Percentiles rank a stretch among this genome's conserved stretches.
Evolutionary conservation across 2,113 vertebrate genomes (phyloP).

Genomic region (Paramisgurnus dabryanus): DNA sequence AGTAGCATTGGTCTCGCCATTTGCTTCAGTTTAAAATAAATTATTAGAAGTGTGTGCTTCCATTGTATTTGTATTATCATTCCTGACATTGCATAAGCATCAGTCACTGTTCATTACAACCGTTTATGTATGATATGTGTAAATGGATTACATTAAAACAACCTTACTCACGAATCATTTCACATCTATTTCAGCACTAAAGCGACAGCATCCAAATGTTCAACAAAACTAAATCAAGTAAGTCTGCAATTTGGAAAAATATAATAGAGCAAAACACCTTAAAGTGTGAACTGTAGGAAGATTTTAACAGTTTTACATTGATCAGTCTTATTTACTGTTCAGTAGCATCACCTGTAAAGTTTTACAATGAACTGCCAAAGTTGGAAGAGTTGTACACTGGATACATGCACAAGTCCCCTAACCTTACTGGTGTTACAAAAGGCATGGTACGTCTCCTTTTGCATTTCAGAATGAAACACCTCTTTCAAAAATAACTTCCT

Average conservation of each 20-base stretch:
- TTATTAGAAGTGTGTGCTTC: too few relatives aligned
- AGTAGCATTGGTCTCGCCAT: too few relatives aligned
- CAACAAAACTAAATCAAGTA: constrained; percentile 22
- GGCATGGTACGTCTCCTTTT: constrained; percentile 4
- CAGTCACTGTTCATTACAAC: background rate
- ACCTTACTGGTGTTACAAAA: background rate
- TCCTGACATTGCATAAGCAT: too few relatives aligned
- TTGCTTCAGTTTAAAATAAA: too few relatives aligned
- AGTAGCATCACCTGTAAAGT: background rate
- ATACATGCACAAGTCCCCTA: constrained; percentile 42
- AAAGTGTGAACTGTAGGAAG: too few relatives aligned
- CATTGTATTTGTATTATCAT: too few relatives aligned
- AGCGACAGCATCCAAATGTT: constrained; percentile 9
- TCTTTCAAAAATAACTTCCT: background rate
- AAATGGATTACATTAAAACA: background rate
- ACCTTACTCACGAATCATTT: background rate
- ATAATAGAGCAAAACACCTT: background rate
- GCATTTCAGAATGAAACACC: background rate
- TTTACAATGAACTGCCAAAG: background rate
- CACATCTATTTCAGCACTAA: constrained; percentile 19
- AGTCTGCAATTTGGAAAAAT: background rate
- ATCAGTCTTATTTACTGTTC: background rate
- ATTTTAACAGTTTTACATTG: background rate
- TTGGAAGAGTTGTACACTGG: constrained; percentile 32
- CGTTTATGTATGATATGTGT: background rate